Evolutionary conservation across 2,888 invertebrate genomes (phyloP), one percentile per base, ranked within the genome.

Genomic region (Ceratothoa steindachneri): DNA sequence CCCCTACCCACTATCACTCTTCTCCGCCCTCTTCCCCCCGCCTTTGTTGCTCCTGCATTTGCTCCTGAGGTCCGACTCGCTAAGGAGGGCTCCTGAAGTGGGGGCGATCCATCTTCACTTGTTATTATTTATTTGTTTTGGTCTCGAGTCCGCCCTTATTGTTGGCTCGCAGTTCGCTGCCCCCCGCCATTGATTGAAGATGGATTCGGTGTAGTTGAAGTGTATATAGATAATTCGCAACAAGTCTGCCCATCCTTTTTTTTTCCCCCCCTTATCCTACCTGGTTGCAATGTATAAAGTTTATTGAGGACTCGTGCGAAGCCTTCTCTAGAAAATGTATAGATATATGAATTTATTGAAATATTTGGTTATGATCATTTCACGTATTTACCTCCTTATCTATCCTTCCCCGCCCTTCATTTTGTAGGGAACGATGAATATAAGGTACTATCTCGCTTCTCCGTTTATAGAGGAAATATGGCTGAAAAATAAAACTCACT

Each of bases 111-210:
- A 41, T 41, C 15, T 41, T 41, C 41, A 41, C 41, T 41, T 65
- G n/a, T 65, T 28, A 27, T 3, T 65, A 65, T 24, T 7, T 5
- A 53, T 7, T 5, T 53, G 2, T 53, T 1, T 2, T 53, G 22
- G 19, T 22, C 24, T 19, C 3, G 1, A 53, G 22, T 22, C 22
- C 19, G 24, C 29, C n/a, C 64, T 69, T 52, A 31, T 29, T 55
- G 71, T 71, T 74, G 74, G 68, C 74, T 71, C 67, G 69, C 70
- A 66, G 71, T n/a, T n/a, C n/a, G n/a, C n/a, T n/a, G n/a, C n/a
- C n/a, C n/a, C n/a, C n/a, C n/a, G n/a, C n/a, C n/a, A n/a, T n/a
- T n/a, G n/a, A n/a, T n/a, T n/a, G n/a, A n/a, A n/a, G n/a, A n/a
- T n/a, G n/a, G 7, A 41, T 41, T 41, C 15, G 41, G 41, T 41